Evolutionary conservation across 2,797 vertebrate genomes (phyloP).

Genomic region (Australoheros facetus): DNA sequence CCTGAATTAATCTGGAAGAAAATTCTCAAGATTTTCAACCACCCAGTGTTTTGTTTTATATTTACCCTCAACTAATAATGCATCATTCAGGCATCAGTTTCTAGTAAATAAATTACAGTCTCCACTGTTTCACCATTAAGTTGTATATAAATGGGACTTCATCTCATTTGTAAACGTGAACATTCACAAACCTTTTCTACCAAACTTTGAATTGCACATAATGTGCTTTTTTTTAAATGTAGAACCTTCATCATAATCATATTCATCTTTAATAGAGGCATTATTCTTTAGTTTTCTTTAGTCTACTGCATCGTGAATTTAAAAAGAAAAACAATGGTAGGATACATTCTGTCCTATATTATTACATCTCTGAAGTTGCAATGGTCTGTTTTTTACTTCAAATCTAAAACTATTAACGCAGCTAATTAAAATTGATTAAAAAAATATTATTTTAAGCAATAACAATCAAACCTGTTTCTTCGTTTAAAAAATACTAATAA

Average conservation of each 20-base stretch:
- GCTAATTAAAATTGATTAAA: accelerated
- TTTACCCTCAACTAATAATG: too few species aligned
- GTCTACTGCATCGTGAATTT: neutral
- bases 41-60: too few species aligned
- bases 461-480: neutral
- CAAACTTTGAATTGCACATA: neutral
- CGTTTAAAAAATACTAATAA: neutral
- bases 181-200: neutral
- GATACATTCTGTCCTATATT: neutral
- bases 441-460: neutral
- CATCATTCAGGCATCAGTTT: neutral
- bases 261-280: neutral
- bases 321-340: too few species aligned
- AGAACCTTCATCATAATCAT: too few species aligned
- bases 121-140: neutral
- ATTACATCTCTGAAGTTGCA: neutral
- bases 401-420: neutral
- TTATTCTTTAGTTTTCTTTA: neutral
- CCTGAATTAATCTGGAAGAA: neutral
- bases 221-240: too few species aligned
- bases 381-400: neutral
- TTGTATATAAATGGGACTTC: neutral
- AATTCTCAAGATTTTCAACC: neutral
- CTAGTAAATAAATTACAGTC: neutral
- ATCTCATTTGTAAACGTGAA: neutral